Percentiles rank a stretch among this genome's conserved stretches.
These are phyloP conservation scores for Myiagra hebetior DNA, from an alignment of 2,113 vertebrate species.

Conservation along the genomic window DNA sequence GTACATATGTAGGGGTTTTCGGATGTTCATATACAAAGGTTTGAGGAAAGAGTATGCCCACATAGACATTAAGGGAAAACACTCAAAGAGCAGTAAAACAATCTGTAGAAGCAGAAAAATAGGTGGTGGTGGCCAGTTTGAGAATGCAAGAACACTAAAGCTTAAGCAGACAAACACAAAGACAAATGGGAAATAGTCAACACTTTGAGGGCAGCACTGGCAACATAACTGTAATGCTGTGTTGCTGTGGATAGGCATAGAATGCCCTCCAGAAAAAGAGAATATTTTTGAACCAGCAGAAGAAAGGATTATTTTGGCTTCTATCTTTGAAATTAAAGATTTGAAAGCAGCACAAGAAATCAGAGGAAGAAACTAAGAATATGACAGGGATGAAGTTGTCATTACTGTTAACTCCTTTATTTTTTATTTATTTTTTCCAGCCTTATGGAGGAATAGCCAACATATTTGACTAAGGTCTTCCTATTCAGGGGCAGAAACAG, in stretches of 20 bases:
- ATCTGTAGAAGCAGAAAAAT: background rate
- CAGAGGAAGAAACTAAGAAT: background rate
- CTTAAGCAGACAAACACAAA: background rate
- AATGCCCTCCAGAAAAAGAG: background rate
- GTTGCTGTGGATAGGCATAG: background rate
- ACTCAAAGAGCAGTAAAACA: background rate
- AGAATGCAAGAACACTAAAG: background rate
- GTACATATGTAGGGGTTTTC: background rate
- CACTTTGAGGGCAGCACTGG: fast-evolving
- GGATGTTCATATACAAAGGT: background rate
- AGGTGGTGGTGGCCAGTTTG: background rate
- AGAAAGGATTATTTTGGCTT: background rate
- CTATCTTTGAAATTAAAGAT: background rate
- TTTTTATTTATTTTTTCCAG: background rate
- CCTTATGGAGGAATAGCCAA: background rate
- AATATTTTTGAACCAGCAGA: background rate
- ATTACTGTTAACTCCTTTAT: background rate
- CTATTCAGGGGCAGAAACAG: background rate
- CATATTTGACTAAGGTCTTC: background rate
- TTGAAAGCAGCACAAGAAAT: background rate
- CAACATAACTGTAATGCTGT: background rate
- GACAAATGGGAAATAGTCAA: fast-evolving
- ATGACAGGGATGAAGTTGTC: background rate
- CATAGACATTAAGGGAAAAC: background rate
- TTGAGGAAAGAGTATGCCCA: background rate